phyloP scores from a whole-genome alignment of 2,797 vertebrate species.

The Argyrosomus regius region DNA sequence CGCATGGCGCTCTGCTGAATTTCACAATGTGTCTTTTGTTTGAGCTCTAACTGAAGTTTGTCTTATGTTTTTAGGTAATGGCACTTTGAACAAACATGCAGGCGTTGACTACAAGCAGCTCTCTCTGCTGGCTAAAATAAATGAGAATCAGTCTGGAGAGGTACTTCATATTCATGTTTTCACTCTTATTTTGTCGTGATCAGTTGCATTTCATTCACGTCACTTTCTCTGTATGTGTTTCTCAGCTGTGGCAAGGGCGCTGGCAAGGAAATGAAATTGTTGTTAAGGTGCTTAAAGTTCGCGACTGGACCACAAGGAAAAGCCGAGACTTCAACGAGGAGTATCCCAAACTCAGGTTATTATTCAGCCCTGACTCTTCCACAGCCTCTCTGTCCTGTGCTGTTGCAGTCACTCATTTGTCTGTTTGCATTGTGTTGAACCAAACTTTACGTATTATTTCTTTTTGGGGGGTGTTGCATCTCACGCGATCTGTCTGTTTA shows the following conservation, averaged over 20 bases:
- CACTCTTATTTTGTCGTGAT: neutral
- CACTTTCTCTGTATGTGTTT: neutral
- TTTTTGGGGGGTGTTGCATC: conserved; percentile 38
- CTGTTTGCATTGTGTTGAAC: conserved; percentile 54
- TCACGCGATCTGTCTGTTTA: conserved; percentile 54
- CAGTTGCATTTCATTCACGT: neutral
- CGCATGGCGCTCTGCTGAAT: neutral
- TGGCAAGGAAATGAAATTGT: conserved; percentile 97
- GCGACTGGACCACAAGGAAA: conserved; percentile 97
- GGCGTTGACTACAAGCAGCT: conserved; percentile 97
- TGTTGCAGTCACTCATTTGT: conserved; percentile 58
- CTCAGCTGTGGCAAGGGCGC: conserved; percentile 94
- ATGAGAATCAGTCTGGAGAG: conserved; percentile 98
- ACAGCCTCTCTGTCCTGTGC: neutral
- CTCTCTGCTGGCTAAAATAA: conserved; percentile 89
- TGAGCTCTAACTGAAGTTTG: conserved; percentile 17
- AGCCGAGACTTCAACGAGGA: conserved; percentile 98
- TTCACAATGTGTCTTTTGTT: conserved; percentile 19
- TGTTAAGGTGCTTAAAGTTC: conserved; percentile 92
- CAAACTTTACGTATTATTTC: conserved; percentile 45
- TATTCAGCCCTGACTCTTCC: conserved; percentile 3
- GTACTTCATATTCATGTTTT: conserved; percentile 72
- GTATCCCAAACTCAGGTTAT: conserved; percentile 95
- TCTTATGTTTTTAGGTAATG: conserved; percentile 88
- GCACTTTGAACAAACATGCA: conserved; percentile 96